Base-by-base conservation (phyloP, 2,888 invertebrate genomes). In the Ennomos erosarius region DNA sequence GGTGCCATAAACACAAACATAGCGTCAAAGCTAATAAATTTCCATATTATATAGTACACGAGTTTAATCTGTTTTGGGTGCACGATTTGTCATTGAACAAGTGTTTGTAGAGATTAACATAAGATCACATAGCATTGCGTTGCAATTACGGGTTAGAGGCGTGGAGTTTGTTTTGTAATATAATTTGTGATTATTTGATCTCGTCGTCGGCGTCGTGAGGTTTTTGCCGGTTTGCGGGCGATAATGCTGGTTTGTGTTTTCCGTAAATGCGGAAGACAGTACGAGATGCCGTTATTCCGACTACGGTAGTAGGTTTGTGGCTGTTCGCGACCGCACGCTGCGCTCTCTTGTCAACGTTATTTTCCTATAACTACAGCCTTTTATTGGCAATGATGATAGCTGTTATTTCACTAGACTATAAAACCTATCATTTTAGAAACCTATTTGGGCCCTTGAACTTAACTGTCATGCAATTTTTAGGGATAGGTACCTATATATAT, bases 261-360 rank as follows among this genome's bases (percentile, higher is more conserved):
- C 64, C 64, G 59, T 64, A 63, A 67, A 64, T 64, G 69, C 71
- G 73, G 74, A 74, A 73, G 72, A 68, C 64, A 55, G 58, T 55
- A 63, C 60, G 54, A 26, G 26, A 61, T 73, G 58, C 75, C 75
- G 75, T 74, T 75, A 74, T 60, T 57, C 47, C 60, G 55, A 47
- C 59, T 65, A 55, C 61, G 61, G 62, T 59, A 65, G 64, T 62
- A 59, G 65, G 60, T 40, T 66, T 69, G 71, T 50, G 65, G 64
- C 55, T 50, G 64, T 59, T 60, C 26, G 47, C 53, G 50, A 64
- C 68, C 55, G 56, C 62, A 66, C 44, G 59, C 58, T 59, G 55
- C 55, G 59, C 50, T 45, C 26, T 50, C 26, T 26, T 26, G 26
- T 26, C 4, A 6, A 26, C 6, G 26, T 26, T 26, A 26, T 26